Base-by-base conservation (phyloP, 2,113 vertebrate genomes). In the Aptenodytes forsteri region DNA sequence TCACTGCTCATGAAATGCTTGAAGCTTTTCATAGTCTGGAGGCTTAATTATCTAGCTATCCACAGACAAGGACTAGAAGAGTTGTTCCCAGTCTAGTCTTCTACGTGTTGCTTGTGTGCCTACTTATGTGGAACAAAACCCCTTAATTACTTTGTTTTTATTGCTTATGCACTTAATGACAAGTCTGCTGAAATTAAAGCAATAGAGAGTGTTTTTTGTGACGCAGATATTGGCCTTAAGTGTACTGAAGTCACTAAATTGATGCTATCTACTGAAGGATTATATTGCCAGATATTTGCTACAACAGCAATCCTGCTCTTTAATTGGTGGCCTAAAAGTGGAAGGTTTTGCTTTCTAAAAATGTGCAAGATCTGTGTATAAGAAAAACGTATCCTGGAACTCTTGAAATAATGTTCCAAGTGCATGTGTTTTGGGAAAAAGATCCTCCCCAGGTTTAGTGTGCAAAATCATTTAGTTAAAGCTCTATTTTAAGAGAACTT, bases 141-240 rank as follows among this genome's bases (percentile, higher is more conserved):
- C 29, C 61, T 64, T 56, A 78, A 89, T 77, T 89, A 72, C 52
- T 93, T 94, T 49, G 26, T 26, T 95, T 87, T 95, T 91, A 87
- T 83, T 79, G 65, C 77, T 91, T 78, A 46, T 81, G 89, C 2
- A 1, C 52, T 91, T 96, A 92, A 89, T 83, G 64, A 29, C 2
- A 4, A 58, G 46, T 77, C 54, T 75, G 20, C 80, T 88, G 75
- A 81, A 95, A 94, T 89, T 73, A 66, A 77, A 83, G 62, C 86
- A 83, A 89, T 78, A 67, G 46, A 46, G 64, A 55, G n/a, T 54
- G 7, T 3, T 73, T 83, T 79, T 62, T 54, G 47, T 59, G 65
- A 92, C 38, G 62, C 36, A 82, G 36, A 82, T 81, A 84, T 18
- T 87, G 46, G 16, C 29, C 27, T 38, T 92, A 69, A 79, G 44